Base-by-base conservation (phyloP, 2,113 vertebrate genomes). In the Nothoprocta perdicaria region DNA sequence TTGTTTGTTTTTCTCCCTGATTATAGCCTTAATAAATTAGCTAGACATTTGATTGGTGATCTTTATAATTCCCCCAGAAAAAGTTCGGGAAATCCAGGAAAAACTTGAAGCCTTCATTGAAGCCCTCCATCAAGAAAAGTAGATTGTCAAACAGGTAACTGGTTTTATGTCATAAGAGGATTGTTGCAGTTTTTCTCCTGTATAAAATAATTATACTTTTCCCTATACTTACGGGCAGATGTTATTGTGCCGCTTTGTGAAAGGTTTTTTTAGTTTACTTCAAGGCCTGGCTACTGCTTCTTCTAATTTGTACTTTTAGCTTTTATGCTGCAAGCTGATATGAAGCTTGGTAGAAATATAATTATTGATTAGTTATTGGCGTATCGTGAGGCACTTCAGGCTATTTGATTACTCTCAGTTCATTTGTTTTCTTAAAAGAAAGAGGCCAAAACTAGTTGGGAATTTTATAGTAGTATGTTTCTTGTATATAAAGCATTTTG, bases 31-130 rank as follows among this genome's bases (percentile, higher is more conserved):
- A 61, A 6, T 62, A 88, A 58, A 78, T 22, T 41, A 62, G 63
- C 27, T 43, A 58, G 12, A 27, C 53, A 8, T 85, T 77, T 76
- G 33, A 93, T 74, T 0, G 0, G 11, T n/a, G 9, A 60, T 92
- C 29, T 86, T 91, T 74, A 94, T 93, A 17, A 66, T 96, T 93
- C 95, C 85, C 96, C 71, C 97, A 99, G 99, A 99, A 97, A 99
- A 99, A 98, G 99, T 99, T 90, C 98, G 99, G 66, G 99, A 99
- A 98, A 99, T 99, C 95, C 99, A 99, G 97, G 99, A 99, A 97
- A 99, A 99, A 97, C 99, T 99, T 97, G 99, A 99, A 98, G 98
- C 98, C 88, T 99, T 99, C 97, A 99, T 99, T 86, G 99, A 99
- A 98, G 99, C 99, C 93, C 99, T 99, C 92, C 99, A 99, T 97